Base-by-base conservation (phyloP, 2,888 invertebrate genomes). In the Serripes groenlandicus region DNA sequence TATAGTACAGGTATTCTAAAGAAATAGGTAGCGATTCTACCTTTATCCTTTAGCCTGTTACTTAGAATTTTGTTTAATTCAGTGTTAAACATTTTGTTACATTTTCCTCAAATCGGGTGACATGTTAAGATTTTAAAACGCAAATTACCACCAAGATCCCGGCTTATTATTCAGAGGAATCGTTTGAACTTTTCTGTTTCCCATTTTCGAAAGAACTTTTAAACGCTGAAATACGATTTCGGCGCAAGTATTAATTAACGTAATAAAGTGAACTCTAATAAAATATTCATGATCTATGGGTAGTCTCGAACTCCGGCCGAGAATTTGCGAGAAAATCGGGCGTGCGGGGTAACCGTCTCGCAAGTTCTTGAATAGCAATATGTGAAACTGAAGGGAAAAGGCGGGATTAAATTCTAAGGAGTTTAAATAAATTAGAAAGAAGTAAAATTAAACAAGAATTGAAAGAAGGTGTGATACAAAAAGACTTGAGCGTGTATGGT, bases 201-300 rank as follows among this genome's bases (percentile, higher is more conserved):
- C n/a, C n/a, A n/a, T n/a, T n/a, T n/a, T n/a, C n/a, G n/a, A n/a
- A n/a, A n/a, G n/a, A n/a, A n/a, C n/a, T n/a, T n/a, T n/a, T n/a
- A n/a, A n/a, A n/a, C n/a, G n/a, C n/a, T n/a, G n/a, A n/a, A n/a
- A n/a, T n/a, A n/a, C n/a, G n/a, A n/a, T n/a, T n/a, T n/a, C n/a
- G n/a, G n/a, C n/a, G n/a, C n/a, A n/a, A n/a, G n/a, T n/a, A n/a
- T n/a, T 81, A 76, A 81, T 81, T 81, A 76, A 81, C 68, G 58
- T 30, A 81, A 76, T 81, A 76, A 81, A 72, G 69, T 30, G 42
- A 28, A 66, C 15, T 35, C 37, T 78, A 58, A 83, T 83, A 54
- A 83, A 83, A 64, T 37, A 83, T 83, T 79, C 58, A 83, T 76
- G 60, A 34, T 71, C 54, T 30, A 64, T 52, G 30, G 30, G 52